Evolutionary conservation across 2,113 vertebrate genomes (phyloP), one percentile per base, ranked within the genome.

Genomic region (Actinemys pallida): DNA sequence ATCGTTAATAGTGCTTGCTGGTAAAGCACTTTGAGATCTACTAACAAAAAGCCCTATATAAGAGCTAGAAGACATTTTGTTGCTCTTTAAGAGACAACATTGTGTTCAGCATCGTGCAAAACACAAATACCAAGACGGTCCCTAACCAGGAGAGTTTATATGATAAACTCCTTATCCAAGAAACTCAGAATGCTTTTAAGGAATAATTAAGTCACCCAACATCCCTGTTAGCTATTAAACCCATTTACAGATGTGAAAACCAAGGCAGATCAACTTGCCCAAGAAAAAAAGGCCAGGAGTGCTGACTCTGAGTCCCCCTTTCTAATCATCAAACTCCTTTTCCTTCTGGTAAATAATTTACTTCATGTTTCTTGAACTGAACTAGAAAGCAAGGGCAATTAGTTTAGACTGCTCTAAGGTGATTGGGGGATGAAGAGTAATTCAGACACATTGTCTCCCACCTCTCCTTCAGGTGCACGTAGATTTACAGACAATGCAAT

Each of bases 311-410:
- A 78, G 6, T 82, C 62, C 87, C 52, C 3, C 56, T n/a, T 39
- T 50, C n/a, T 95, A 89, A 93, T 93, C 56, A 91, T 9, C 22
- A 90, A 94, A 83, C 11, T 1, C 42, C 2, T 57, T 90, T 91
- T 95, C 57, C 25, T 92, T n/a, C 42, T 89, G 84, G 95, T 76
- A 94, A 91, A 92, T 92, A 90, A 86, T 92, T 94, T 86, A 86
- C 85, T 57, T 90, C 90, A 8, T 29, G 84, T 89, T 89, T 59
- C 86, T 96, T 94, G 90, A 94, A 90, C 88, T 96, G 53, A 89
- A 81, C 31, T 93, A 47, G 81, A 79, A 88, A 86, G 72, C 90
- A 90, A 93, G 76, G 52, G 75, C 80, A 81, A 83, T 6, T 75
- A 81, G 1, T 94, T 94, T 93, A 76, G 59, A 39, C 85, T 81